Base-by-base conservation (phyloP, 1,140 invertebrate species). In the Neodiprion virginianus region DNA sequence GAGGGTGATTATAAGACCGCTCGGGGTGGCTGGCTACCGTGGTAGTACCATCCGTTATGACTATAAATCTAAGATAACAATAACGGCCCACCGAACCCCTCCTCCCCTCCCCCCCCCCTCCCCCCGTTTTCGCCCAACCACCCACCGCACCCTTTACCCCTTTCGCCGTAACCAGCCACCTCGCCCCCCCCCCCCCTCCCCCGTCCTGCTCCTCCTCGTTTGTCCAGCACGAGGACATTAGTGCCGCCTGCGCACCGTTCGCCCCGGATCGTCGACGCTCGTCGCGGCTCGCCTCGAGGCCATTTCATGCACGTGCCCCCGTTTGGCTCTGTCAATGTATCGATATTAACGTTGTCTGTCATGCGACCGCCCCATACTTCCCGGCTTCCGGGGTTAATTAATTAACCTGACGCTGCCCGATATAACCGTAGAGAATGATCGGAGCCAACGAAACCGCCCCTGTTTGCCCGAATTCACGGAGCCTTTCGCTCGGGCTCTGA, bases 61-160 rank as follows among this genome's bases (percentile, higher is more conserved):
- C 86, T 88, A 88, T 88, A 88, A 88, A 88, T 88, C 86, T 88
- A 88, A 88, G 86, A 88, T 88, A 88, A 88, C 87, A 88, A 88
- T 88, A 88, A 87, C 86, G 86, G 84, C 83, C 84, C 81, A 82
- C 79, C 79, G 79, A 76, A 74, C 78, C 79, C 77, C 74, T 72
- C 65, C 65, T 10, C 65, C 49, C 48, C 47, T 47, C 69, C 53
- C 0, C 53, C 8, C 5, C 53, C 8, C 3, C 53, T 7, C 61
- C 14, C 53, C 53, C 53, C 50, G 1, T n/a, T 61, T 61, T 61
- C 11, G 11, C 53, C 53, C n/a, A 5, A 67, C 53, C 53, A 5
- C 53, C 7, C 53, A 5, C 53, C 53, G 53, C 53, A 61, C 53
- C 53, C 53, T 8, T 12, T 69, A 48, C 53, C 50, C 40, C 53